These are phyloP conservation scores for Choreutis nemorana DNA, from an alignment of 2,888 invertebrate species.

Conservation along the genomic window DNA sequence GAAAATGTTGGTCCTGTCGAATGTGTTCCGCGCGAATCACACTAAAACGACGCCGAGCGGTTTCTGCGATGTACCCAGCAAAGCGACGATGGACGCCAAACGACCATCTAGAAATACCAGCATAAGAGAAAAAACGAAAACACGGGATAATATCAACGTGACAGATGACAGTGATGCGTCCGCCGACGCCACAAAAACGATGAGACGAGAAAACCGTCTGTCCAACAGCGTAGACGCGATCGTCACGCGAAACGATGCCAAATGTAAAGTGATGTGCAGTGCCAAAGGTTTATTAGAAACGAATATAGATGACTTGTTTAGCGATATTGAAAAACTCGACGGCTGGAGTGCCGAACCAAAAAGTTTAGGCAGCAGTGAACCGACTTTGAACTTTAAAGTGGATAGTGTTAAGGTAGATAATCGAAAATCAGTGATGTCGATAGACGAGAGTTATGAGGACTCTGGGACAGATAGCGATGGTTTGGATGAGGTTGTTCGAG, in stretches of 20 bases:
- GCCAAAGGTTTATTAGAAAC: slow-evolving; percentile 66
- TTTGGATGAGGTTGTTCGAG: slow-evolving; percentile 44
- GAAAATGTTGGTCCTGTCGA: slow-evolving; percentile 61
- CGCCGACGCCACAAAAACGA: slow-evolving; percentile 21
- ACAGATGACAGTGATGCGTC: slow-evolving; percentile 24
- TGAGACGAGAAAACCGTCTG: slow-evolving; percentile 39
- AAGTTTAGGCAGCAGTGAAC: slow-evolving; percentile 53
- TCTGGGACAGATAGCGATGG: slow-evolving; percentile 49
- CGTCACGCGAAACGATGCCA: slow-evolving; percentile 37
- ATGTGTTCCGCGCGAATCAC: slow-evolving; percentile 52
- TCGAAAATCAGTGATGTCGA: slow-evolving; percentile 48
- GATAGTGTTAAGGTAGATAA: slow-evolving; percentile 27
- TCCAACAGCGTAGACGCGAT: slow-evolving; percentile 54
- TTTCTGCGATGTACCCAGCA: too few species aligned
- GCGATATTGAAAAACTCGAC: slow-evolving; percentile 38
- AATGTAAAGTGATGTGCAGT: slow-evolving; percentile 60
- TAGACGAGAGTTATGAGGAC: slow-evolving; percentile 47
- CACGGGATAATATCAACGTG: slow-evolving; percentile 32
- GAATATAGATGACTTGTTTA: slow-evolving; percentile 58
- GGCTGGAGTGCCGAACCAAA: slow-evolving; percentile 41
- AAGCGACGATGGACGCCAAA: too few species aligned
- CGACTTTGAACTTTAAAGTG: slow-evolving; percentile 39
- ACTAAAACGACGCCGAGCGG: too few species aligned
- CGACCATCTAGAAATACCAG: too few species aligned
- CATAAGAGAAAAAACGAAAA: slow-evolving; percentile 45